Evolutionary conservation across 2,113 vertebrate species (phyloP).

Genomic region (Ginglymostoma cirratum): DNA sequence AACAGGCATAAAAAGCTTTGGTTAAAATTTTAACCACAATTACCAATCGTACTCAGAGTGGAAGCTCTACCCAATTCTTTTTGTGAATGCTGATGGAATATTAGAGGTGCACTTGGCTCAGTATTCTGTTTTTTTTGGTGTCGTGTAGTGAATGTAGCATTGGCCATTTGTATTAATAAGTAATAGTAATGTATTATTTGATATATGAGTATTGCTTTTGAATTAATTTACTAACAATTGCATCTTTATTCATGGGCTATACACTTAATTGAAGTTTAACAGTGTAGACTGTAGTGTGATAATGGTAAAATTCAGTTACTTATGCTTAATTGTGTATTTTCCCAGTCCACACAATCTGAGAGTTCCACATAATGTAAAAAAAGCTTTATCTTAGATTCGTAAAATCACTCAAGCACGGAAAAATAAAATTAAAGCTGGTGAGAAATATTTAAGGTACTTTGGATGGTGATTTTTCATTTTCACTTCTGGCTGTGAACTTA

Average conservation of each 20-base stretch:
- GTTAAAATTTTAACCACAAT: background rate
- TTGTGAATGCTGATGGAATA: background rate
- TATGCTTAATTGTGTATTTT: background rate
- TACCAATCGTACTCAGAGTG: background rate
- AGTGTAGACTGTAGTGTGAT: background rate
- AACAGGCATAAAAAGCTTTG: background rate
- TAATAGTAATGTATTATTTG: background rate
- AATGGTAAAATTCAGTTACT: background rate
- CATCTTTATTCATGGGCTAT: background rate
- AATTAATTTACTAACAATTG: background rate
- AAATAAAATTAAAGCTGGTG: background rate
- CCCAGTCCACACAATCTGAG: background rate
- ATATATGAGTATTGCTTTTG: background rate
- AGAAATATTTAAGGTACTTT: background rate
- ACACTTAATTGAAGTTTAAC: background rate
- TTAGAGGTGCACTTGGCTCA: background rate
- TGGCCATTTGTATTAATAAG: background rate
- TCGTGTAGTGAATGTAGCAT: background rate
- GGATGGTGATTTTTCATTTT: slow-evolving; percentile 4
- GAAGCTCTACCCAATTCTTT: background rate
- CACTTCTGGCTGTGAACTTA: background rate
- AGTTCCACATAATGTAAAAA: background rate
- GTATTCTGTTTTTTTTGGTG: background rate
- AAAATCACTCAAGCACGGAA: background rate
- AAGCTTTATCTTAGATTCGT: background rate